A percentile compares a stretch with the other conserved stretches of the same genome.
These are phyloP conservation scores for Drosophila borealis DNA, from an alignment of 2,888 invertebrate genomes.

Conservation along the genomic window DNA sequence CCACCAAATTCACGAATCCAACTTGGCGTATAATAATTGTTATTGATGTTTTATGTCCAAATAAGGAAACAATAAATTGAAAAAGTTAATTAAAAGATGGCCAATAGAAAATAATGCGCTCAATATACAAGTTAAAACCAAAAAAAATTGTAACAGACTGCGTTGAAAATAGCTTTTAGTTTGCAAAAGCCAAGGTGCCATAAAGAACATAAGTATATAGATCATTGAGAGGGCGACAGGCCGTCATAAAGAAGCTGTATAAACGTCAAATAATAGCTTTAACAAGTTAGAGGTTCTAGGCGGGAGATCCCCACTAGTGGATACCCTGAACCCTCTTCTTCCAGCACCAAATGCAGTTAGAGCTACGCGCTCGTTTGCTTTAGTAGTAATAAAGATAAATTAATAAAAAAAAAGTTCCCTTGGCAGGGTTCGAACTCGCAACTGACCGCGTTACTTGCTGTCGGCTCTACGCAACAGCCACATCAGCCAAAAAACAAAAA, in stretches of 20 bases:
- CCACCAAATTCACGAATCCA: slow-evolving; percentile 49
- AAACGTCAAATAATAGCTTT: background rate
- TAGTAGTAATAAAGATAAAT: no score
- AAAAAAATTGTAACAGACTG: slow-evolving; percentile 4
- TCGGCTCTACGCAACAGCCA: no score
- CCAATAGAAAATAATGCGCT: slow-evolving; percentile 25
- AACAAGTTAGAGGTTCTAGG: no score
- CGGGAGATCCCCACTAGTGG: no score
- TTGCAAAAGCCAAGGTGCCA: slow-evolving; percentile 49
- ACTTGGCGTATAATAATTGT: slow-evolving; percentile 40
- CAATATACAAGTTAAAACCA: no score
- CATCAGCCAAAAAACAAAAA: no score
- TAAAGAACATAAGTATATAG: slow-evolving; percentile 55
- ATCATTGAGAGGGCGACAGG: slow-evolving; percentile 54
- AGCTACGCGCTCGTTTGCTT: no score
- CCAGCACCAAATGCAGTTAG: no score
- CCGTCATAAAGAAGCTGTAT: slow-evolving; percentile 44
- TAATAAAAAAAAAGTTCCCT: no score
- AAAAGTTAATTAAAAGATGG: slow-evolving; percentile 40
- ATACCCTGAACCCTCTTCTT: no score
- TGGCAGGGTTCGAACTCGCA: no score
- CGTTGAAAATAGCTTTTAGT: slow-evolving; percentile 3
- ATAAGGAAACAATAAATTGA: slow-evolving; percentile 12
- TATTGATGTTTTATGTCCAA: background rate
- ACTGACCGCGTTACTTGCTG: no score